Percentiles rank a stretch among this genome's conserved stretches.
These are phyloP conservation scores for Drosophila insularis DNA, from an alignment of 1,140 invertebrate genomes.

Conservation along the genomic window DNA sequence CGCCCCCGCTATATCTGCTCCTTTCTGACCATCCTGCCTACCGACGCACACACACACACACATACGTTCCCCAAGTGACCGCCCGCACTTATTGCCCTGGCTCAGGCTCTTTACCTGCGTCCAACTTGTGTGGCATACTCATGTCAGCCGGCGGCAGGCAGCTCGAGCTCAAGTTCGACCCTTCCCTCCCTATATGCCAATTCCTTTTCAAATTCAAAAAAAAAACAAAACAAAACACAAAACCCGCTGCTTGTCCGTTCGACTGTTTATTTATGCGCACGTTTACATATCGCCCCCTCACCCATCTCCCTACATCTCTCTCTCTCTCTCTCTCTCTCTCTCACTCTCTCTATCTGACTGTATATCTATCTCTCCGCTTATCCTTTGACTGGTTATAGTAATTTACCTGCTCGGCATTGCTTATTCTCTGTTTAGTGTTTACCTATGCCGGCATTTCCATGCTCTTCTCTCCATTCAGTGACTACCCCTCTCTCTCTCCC, in stretches of 20 bases:
- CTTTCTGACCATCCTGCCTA: background rate
- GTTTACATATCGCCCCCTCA: conserved; percentile 37
- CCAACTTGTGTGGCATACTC: conserved; percentile 64
- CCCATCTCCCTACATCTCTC: conserved; percentile 1
- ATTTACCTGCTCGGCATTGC: conserved; percentile 61
- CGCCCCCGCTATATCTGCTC: background rate
- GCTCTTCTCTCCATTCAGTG: conserved; percentile 1
- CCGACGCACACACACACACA: background rate
- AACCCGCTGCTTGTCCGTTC: conserved; percentile 31
- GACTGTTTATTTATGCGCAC: conserved; percentile 68
- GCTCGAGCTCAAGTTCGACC: conserved; percentile 1
- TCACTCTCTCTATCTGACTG: background rate
- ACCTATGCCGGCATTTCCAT: conserved; percentile 42
- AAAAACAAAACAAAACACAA: conserved; percentile 52
- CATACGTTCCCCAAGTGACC: background rate
- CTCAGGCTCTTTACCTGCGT: conserved; percentile 37
- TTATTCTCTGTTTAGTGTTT: conserved; percentile 43
- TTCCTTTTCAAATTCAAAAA: conserved; percentile 69
- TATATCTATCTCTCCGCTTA: conserved; percentile 4
- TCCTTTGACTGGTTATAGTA: conserved; percentile 43
- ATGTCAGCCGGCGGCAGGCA: conserved; percentile 57
- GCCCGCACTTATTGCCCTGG: conserved; percentile 2
- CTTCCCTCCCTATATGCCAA: conserved; percentile 30
- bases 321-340: background rate
- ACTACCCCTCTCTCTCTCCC: background rate